phyloP scores from a whole-genome alignment of 1,140 invertebrate genomes.

The Pogonomyrmex barbatus region DNA sequence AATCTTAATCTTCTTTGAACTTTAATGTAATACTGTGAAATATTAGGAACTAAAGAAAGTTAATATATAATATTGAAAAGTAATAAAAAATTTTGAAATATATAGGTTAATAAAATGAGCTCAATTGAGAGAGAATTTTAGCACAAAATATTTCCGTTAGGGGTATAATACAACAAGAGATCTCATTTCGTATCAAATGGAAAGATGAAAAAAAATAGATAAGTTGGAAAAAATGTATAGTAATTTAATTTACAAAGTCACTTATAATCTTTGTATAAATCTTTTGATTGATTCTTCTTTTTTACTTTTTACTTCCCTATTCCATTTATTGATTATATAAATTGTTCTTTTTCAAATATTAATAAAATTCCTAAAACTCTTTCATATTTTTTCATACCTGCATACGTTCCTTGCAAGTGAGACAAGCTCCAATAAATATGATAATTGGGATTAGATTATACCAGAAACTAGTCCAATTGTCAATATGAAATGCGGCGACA shows the following conservation, averaged over 20 bases:
- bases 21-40: too few species aligned
- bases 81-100: too few species aligned
- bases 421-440: slow-evolving; percentile 92
- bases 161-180: background rate
- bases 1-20: too few species aligned
- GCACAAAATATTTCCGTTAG: too few species aligned
- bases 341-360: background rate
- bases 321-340: background rate
- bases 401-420: slow-evolving; percentile 90
- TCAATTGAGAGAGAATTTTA: too few species aligned
- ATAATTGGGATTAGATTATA: slow-evolving; percentile 92
- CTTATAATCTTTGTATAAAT: background rate
- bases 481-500: slow-evolving; percentile 92
- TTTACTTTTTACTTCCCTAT: background rate
- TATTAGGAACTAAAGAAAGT: too few species aligned
- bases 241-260: background rate
- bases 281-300: too few species aligned
- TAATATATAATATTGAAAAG: too few species aligned
- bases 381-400: slow-evolving; percentile 87
- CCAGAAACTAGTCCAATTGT: slow-evolving; percentile 92
- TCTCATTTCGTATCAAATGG: background rate
- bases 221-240: background rate
- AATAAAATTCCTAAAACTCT: background rate
- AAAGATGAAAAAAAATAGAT: background rate
- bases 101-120: too few species aligned